Conservation (phyloP, 2,797 vertebrate genomes). For the Enteromius thamalakanensis region DNA sequence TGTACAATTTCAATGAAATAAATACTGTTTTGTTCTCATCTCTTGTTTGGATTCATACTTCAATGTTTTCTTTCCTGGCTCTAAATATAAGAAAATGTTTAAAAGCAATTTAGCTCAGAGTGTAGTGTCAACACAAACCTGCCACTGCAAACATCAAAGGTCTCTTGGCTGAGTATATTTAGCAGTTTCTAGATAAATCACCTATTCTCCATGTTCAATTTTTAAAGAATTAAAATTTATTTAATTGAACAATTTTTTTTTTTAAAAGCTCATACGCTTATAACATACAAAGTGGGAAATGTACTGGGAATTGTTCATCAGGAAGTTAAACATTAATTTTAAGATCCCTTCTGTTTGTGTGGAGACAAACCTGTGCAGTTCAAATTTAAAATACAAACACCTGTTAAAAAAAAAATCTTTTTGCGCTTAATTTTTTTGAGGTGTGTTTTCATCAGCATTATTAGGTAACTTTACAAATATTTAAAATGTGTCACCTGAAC, state of each 20-base stretch:
- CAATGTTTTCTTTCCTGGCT: too few relatives aligned
- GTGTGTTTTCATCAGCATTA: background rate
- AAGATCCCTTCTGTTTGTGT: background rate
- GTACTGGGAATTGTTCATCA: background rate
- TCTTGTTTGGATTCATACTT: slow-evolving; percentile 17
- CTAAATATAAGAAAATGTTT: background rate
- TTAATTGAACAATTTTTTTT: background rate
- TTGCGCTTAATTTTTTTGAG: background rate
- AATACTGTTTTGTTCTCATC: slow-evolving; percentile 60
- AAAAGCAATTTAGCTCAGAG: too few relatives aligned
- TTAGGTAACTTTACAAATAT: background rate
- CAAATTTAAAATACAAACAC: background rate
- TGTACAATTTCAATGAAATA: slow-evolving; percentile 65
- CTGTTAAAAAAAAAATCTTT: background rate
- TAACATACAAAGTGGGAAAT: background rate
- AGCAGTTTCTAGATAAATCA: background rate
- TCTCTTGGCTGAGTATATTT: background rate
- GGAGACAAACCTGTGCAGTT: background rate
- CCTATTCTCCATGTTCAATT: background rate
- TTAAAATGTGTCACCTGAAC: too few relatives aligned
- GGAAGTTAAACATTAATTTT: background rate
- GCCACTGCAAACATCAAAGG: background rate
- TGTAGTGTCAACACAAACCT: background rate
- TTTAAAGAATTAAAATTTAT: background rate
- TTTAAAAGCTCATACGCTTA: background rate